These are phyloP conservation scores for Danio jaintianensis DNA, from an alignment of 2,797 vertebrate species.

Conservation along the genomic window DNA sequence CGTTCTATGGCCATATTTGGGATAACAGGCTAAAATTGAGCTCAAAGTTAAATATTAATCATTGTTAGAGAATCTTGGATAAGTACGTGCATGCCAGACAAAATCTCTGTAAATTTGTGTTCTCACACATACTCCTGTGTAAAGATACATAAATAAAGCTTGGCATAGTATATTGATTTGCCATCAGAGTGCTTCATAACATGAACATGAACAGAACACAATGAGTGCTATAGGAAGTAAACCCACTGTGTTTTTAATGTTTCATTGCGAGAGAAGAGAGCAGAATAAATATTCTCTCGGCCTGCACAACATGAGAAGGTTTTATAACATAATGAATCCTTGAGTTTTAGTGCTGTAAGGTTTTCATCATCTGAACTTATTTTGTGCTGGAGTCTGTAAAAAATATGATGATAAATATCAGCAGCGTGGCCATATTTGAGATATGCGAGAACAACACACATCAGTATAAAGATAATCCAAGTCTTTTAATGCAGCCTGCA, in stretches of 20 bases:
- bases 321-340: conserved; percentile 26
- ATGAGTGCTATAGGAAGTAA: background rate
- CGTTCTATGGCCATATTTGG: conserved; percentile 51
- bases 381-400: conserved; percentile 5
- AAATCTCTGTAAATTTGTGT: background rate
- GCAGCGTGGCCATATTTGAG: background rate
- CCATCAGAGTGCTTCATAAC: background rate
- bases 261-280: conserved; percentile 1
- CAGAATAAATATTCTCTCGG: background rate
- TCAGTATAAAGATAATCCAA: conserved; percentile 11
- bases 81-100: background rate
- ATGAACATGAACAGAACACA: background rate
- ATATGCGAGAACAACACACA: background rate
- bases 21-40: conserved; percentile 52
- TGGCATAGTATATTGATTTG: background rate
- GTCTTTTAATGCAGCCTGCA: background rate
- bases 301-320: background rate
- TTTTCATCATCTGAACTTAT: conserved; percentile 6
- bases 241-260: conserved; percentile 1
- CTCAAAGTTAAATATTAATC: conserved; percentile 74
- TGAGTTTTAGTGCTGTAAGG: background rate
- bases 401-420: conserved; percentile 30
- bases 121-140: background rate
- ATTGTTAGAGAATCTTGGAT: background rate
- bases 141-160: background rate